Conservation (phyloP, 2,888 invertebrate species). For the Eugnorisma glareosa region DNA sequence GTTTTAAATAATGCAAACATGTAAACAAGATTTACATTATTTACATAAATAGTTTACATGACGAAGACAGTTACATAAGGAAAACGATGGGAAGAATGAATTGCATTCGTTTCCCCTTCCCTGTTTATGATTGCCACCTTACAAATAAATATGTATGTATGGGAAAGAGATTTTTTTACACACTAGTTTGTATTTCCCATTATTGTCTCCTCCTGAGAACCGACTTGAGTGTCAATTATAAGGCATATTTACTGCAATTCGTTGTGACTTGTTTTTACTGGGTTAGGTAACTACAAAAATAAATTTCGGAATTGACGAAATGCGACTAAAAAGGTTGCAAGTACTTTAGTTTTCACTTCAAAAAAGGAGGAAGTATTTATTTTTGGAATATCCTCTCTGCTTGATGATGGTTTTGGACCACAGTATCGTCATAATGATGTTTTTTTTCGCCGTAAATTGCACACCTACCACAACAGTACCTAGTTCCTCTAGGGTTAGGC, state of each 20-base stretch:
- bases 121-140: constrained; percentile 21
- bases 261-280: background rate
- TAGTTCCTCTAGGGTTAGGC: background rate
- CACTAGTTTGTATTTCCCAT: constrained; percentile 53
- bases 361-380: background rate
- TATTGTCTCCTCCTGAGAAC: constrained; percentile 62
- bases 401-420: background rate
- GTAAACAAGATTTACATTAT: constrained; percentile 27
- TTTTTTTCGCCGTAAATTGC: background rate
- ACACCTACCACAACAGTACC: background rate
- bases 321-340: background rate
- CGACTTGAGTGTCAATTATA: constrained; percentile 47
- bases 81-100: constrained; percentile 38
- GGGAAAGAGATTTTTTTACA: constrained; percentile 47
- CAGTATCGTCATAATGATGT: background rate
- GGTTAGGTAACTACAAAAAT: no score
- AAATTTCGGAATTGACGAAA: background rate
- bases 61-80: constrained; percentile 37
- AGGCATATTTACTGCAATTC: constrained; percentile 13
- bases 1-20: constrained; percentile 26
- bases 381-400: background rate
- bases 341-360: background rate
- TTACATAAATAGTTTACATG: constrained; percentile 11
- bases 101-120: constrained; percentile 56
- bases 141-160: constrained; percentile 33